Percentiles rank a stretch among this genome's conserved stretches.
Evolutionary conservation across 2,888 invertebrate species (phyloP).

Genomic region (Helicoverpa assulta): DNA sequence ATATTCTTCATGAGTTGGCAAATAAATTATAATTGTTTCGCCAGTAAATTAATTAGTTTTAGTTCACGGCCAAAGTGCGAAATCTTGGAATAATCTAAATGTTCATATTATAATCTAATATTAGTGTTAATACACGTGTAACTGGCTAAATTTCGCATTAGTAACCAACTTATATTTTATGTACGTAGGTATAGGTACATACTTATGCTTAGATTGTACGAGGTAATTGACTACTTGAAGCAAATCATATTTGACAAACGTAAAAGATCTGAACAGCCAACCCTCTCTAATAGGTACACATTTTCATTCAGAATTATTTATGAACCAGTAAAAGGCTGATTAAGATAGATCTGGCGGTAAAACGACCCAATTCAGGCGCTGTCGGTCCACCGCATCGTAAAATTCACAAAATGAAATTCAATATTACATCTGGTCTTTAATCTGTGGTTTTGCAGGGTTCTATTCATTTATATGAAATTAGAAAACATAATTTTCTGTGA

Average conservation of each 20-base stretch:
- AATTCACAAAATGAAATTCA: constrained; percentile 25
- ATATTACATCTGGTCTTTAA: constrained; percentile 28
- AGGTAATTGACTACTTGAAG: background rate
- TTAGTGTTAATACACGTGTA: background rate
- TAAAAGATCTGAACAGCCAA: background rate
- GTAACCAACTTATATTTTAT: background rate
- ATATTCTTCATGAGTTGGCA: constrained; percentile 33
- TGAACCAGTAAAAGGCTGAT: constrained; percentile 8
- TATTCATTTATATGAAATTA: background rate
- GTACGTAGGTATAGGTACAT: background rate
- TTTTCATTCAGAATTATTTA: constrained; percentile 11
- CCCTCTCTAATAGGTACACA: background rate
- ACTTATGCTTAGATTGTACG: background rate
- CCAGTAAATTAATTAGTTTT: constrained; percentile 39
- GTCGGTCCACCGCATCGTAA: constrained; percentile 24
- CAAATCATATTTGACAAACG: background rate
- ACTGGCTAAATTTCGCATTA: background rate
- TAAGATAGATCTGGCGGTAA: constrained; percentile 15
- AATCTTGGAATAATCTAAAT: constrained; percentile 41
- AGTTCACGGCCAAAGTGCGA: constrained; percentile 21
- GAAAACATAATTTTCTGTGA: constrained; percentile 1
- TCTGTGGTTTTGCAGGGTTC: constrained; percentile 4
- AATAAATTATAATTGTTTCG: constrained; percentile 38
- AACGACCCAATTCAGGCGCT: constrained; percentile 15
- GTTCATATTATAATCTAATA: constrained; percentile 27